Evolutionary conservation across 2,113 vertebrate genomes (phyloP).

Genomic region (Chlorodrepanis virens): DNA sequence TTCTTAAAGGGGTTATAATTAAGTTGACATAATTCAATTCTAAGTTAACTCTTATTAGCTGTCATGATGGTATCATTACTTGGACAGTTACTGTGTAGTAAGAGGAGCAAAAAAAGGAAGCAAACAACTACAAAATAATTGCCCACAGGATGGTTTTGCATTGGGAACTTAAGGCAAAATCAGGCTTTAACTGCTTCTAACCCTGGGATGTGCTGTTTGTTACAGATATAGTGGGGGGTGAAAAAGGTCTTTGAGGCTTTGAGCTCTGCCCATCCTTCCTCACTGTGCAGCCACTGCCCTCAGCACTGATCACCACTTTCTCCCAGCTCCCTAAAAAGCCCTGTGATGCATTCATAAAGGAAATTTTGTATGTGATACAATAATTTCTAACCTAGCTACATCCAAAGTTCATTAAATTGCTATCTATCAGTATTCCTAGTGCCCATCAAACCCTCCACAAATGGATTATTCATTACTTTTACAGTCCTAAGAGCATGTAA

Average conservation of each 20-base stretch:
- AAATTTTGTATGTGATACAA: background rate
- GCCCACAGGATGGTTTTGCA: background rate
- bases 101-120: background rate
- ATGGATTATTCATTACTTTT: background rate
- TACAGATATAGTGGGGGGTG: background rate
- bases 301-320: background rate
- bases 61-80: slow-evolving; percentile 31
- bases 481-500: background rate
- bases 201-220: background rate
- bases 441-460: background rate
- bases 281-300: background rate
- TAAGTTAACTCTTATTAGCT: slow-evolving; percentile 45
- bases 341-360: background rate
- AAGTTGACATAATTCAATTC: slow-evolving; percentile 50
- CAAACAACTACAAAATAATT: background rate
- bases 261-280: background rate
- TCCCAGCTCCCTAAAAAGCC: background rate
- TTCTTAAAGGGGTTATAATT: slow-evolving; percentile 47
- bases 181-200: background rate
- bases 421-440: background rate
- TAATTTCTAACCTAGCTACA: background rate
- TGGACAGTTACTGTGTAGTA: slow-evolving; percentile 11
- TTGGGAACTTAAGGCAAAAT: background rate
- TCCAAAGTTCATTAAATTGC: background rate
- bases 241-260: background rate